phyloP scores from a whole-genome alignment of 2,797 vertebrate genomes.

The Chromis chromis region DNA sequence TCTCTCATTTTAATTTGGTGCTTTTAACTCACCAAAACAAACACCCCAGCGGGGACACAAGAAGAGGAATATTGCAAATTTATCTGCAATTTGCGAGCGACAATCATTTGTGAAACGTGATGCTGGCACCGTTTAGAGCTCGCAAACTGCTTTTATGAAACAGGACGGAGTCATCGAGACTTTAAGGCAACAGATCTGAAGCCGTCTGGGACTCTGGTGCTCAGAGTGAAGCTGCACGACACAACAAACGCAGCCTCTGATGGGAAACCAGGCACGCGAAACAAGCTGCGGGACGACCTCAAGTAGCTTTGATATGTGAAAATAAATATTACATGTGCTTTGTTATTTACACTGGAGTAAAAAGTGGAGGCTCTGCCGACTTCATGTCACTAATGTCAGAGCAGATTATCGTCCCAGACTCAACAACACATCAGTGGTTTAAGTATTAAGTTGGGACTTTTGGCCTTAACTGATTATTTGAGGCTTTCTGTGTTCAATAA shows the following conservation, averaged over 20 bases:
- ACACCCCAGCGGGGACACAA: too few species aligned
- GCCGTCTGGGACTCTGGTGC: background rate
- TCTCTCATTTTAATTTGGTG: too few species aligned
- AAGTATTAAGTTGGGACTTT: background rate
- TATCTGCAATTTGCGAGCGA: background rate
- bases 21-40: background rate
- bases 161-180: background rate
- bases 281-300: background rate
- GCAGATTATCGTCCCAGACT: background rate
- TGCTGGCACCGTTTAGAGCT: background rate
- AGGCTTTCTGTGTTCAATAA: background rate
- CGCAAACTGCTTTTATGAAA: constrained; percentile 8
- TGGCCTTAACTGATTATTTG: background rate
- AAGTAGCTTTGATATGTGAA: background rate
- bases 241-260: background rate
- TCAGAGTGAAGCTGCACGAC: background rate
- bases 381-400: background rate
- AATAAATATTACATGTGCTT: constrained; percentile 16
- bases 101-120: background rate
- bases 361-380: background rate
- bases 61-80: background rate
- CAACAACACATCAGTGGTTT: background rate
- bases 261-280: background rate
- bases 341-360: background rate
- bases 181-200: constrained; percentile 25